A percentile compares a stretch with the other conserved stretches of the same genome.
phyloP scores from a whole-genome alignment of 2,797 vertebrate genomes.

The Taeniopygia guttata region DNA sequence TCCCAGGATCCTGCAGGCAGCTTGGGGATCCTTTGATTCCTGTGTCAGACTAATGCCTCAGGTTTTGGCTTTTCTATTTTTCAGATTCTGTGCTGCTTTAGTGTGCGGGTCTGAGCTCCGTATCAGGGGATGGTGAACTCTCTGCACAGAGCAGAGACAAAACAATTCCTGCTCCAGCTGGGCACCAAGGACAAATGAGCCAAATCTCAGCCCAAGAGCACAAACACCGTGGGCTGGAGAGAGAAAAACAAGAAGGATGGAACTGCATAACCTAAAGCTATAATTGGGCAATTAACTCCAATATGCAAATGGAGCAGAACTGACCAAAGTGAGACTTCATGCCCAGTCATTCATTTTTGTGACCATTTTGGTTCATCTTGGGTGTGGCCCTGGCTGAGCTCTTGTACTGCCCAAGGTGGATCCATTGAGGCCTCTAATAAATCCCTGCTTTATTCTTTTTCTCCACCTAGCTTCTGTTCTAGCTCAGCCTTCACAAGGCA shows the following conservation, averaged over 20 bases:
- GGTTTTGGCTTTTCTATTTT: neutral
- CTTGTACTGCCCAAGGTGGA: neutral
- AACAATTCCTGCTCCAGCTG: neutral
- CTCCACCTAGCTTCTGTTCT: neutral
- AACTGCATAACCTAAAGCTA: neutral
- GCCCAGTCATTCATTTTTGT: neutral
- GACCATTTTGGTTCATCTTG: neutral
- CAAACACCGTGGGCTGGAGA: neutral
- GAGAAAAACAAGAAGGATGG: neutral
- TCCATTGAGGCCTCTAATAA: neutral
- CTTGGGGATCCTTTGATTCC: neutral
- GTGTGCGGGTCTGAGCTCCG: neutral
- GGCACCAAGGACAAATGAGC: neutral
- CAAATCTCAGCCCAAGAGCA: neutral
- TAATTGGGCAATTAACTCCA: neutral
- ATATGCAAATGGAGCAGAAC: neutral
- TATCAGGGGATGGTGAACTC: rapidly evolving
- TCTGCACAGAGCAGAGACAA: neutral
- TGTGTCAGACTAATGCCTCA: neutral
- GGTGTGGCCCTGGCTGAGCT: neutral
- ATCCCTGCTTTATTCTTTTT: neutral
- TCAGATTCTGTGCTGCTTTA: neutral
- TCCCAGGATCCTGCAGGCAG: neutral
- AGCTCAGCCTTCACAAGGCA: neutral
- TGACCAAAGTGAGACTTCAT: neutral